Percentiles rank a stretch among this genome's conserved stretches.
Conservation (phyloP, 2,888 invertebrate species). For the Cosmia pyralina region DNA sequence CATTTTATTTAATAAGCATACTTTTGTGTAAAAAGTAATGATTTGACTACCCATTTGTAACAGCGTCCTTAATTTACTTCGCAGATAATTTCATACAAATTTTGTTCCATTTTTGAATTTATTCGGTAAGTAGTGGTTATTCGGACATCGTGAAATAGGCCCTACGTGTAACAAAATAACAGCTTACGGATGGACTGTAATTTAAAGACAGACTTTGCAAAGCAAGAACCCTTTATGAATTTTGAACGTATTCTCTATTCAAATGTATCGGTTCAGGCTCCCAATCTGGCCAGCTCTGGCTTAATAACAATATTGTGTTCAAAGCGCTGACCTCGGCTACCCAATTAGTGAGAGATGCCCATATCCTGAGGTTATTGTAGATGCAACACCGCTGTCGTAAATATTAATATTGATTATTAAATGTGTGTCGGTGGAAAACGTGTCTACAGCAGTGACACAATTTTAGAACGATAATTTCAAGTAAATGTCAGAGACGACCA, state of each 20-base stretch:
- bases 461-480: not conserved
- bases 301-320: conserved; percentile 35
- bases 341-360: conserved; percentile 41
- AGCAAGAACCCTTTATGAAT: not conserved
- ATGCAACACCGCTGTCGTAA: not conserved
- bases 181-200: not conserved
- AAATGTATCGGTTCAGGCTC: conserved; percentile 11
- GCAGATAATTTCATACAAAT: too few relatives aligned
- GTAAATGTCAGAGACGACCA: too few relatives aligned
- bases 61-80: too few relatives aligned
- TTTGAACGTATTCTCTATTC: conserved; percentile 17
- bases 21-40: too few relatives aligned
- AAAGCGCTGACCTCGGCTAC: conserved; percentile 19
- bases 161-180: not conserved
- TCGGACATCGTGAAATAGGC: too few relatives aligned
- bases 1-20: too few relatives aligned
- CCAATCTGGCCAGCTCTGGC: conserved; percentile 1
- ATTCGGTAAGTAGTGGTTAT: too few relatives aligned
- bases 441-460: not conserved
- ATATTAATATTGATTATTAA: conserved; percentile 36
- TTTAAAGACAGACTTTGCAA: not conserved
- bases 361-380: conserved; percentile 21
- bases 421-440: conserved; percentile 6
- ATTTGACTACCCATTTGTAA: too few relatives aligned
- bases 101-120: too few relatives aligned